Evolutionary conservation across 2,113 vertebrate genomes (phyloP).

Genomic region (Leucopsar rothschildi): DNA sequence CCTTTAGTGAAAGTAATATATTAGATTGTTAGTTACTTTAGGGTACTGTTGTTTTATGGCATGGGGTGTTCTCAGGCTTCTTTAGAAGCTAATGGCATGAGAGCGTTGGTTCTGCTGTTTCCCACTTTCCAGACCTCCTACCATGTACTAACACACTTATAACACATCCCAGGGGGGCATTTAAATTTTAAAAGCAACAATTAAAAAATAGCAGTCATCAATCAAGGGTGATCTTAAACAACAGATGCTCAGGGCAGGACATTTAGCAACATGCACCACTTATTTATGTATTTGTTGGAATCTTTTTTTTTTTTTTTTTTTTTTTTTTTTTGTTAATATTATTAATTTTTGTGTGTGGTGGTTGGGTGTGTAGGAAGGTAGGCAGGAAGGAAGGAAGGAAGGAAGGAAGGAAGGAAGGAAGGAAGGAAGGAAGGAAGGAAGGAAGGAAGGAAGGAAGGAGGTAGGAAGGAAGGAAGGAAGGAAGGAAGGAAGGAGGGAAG

Average conservation of each 20-base stretch:
- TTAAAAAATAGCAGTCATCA: conserved; percentile 80
- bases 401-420: no score
- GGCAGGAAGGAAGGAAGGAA: no score
- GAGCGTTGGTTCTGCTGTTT: conserved; percentile 60
- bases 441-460: no score
- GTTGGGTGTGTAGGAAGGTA: no score
- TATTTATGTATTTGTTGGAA: conserved; percentile 65
- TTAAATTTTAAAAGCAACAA: conserved; percentile 83
- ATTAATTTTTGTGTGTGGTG: no score
- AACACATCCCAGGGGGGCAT: conserved; percentile 77
- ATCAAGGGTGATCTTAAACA: conserved; percentile 77
- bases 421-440: no score
- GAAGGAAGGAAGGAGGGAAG: no score
- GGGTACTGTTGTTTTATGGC: conserved; percentile 60
- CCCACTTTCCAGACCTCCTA: conserved; percentile 70
- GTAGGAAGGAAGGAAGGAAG: no score
- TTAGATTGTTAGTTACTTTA: conserved; percentile 57
- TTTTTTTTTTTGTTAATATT: background rate
- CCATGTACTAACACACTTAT: conserved; percentile 74
- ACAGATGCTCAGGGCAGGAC: conserved; percentile 75
- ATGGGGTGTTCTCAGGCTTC: conserved; percentile 42
- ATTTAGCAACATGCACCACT: conserved; percentile 60
- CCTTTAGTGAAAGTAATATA: conserved; percentile 49
- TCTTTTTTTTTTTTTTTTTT: background rate
- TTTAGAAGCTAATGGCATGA: conserved; percentile 53